Conservation (phyloP, 2,888 invertebrate genomes). For the Stenotaenia linearis region DNA sequence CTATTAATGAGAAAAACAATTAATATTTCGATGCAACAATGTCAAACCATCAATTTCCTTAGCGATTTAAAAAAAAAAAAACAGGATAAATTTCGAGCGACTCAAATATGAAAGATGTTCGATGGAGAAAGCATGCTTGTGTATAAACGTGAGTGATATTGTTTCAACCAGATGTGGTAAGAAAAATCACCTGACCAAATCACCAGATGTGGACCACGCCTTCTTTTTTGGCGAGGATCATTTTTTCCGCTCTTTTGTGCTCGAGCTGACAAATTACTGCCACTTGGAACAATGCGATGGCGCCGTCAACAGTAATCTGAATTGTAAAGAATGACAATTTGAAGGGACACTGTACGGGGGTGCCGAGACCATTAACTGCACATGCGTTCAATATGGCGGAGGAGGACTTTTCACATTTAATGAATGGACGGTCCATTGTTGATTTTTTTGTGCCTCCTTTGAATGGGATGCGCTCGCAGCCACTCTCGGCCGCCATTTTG, state of each 20-base stretch:
- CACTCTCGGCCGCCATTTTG: neutral
- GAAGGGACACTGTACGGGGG: neutral
- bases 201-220: conserved; percentile 19
- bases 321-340: conserved; percentile 19
- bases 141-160: too few species aligned
- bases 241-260: conserved; percentile 6
- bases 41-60: too few species aligned
- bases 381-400: neutral
- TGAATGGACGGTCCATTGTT: conserved; percentile 14
- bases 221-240: conserved; percentile 1
- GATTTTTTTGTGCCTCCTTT: neutral
- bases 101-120: neutral
- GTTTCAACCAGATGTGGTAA: neutral
- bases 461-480: neutral
- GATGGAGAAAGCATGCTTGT: neutral
- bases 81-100: neutral
- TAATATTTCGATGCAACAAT: too few species aligned
- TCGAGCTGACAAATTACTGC: conserved; percentile 2
- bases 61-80: too few species aligned
- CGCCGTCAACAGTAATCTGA: conserved; percentile 11
- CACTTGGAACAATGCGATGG: conserved; percentile 19
- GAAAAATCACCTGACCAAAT: conserved; percentile 15
- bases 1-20: too few species aligned
- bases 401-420: conserved; percentile 7
- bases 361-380: neutral